Evolutionary conservation across 2,113 vertebrate genomes (phyloP).

Genomic region (Regulus satrapa): DNA sequence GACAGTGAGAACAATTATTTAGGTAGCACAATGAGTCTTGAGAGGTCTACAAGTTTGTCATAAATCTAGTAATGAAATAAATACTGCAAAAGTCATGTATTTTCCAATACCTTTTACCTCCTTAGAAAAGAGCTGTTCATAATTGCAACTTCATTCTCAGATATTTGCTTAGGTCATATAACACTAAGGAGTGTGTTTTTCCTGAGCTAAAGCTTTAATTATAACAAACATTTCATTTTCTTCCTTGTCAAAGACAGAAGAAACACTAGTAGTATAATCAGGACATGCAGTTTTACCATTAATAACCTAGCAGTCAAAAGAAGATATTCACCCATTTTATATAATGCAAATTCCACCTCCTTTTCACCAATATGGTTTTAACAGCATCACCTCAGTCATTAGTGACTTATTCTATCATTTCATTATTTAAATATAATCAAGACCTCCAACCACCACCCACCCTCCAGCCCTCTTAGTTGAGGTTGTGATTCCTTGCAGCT

Average conservation of each 20-base stretch:
- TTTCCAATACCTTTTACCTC: accelerated
- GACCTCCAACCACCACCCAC: background rate
- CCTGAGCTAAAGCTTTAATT: background rate
- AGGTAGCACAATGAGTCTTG: background rate
- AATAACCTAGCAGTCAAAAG: accelerated
- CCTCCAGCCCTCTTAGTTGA: background rate
- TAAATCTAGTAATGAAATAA: background rate
- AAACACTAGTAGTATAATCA: background rate
- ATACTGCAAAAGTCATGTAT: accelerated
- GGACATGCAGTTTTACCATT: background rate
- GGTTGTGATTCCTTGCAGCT: background rate
- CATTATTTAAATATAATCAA: accelerated
- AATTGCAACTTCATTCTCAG: background rate
- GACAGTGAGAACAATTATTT: background rate
- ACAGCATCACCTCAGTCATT: background rate
- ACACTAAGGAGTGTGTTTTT: accelerated
- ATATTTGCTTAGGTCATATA: background rate
- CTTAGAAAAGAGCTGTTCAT: background rate
- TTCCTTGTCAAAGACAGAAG: background rate
- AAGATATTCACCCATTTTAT: background rate
- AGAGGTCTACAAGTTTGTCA: background rate
- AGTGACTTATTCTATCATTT: accelerated
- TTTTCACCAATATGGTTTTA: background rate
- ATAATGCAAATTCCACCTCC: accelerated
- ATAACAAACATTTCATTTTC: background rate